Base-by-base conservation (phyloP, 2,797 vertebrate species). In the Astyanax mexicanus region DNA sequence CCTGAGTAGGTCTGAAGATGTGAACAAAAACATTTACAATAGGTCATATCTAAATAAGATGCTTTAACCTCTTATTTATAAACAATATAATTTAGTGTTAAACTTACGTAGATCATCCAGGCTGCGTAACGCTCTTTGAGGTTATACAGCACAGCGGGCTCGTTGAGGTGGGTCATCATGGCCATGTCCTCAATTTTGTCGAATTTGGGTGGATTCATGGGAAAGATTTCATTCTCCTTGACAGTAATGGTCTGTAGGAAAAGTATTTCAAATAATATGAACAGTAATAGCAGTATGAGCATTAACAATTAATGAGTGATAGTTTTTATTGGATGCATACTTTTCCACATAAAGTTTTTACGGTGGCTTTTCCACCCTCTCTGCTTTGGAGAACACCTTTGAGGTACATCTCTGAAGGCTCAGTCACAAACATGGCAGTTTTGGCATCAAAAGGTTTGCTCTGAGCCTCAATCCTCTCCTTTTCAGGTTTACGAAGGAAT, bases 161-260 rank as follows among this genome's bases (percentile, higher is more conserved):
- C 75, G 0, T 96, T 95, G 76, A 97, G 92, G 83, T 96, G 95
- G 55, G 96, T 97, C 95, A 97, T 96, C 95, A 97, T 97, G 84
- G 94, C 96, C 95, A 97, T 98, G 89, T 97, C 96, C 92, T 98
- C 96, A 0, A 97, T 96, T 78, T 96, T 97, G 1, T 97, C 95
- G 0, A 77, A 97, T 75, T 98, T 98, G 12, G 96, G 96, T 73
- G 96, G 96, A 12, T 97, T 97, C 92, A 93, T 95, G 21, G 94
- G 83, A 49, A 81, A 72, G 27, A 88, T 84, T 1, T 89, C 87
- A 64, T 82, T 52, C 47, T 90, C 88, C 61, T 89, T 90, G 1
- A 89, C 89, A 11, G 87, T 90, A 19, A 88, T 0, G 0, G 72
- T 73, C 81, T 83, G 23, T n/a, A 21, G 1, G 2, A 52, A 49